phyloP scores from a whole-genome alignment of 1,140 invertebrate genomes.

The Anoplophora glabripennis region DNA sequence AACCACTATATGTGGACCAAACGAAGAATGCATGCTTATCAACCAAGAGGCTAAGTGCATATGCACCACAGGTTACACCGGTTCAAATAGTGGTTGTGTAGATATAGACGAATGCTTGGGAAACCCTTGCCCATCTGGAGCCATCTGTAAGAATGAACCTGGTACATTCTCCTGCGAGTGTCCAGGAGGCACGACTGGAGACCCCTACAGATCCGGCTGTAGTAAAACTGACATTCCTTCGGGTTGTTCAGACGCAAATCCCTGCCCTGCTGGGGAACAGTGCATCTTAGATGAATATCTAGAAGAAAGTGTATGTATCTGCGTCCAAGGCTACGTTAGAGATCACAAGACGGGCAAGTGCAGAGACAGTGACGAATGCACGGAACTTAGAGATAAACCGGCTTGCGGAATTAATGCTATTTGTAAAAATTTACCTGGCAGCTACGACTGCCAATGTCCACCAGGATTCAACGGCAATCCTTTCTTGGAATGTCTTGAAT shows the following conservation, averaged over 20 bases:
- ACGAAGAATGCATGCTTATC: slow-evolving; percentile 84
- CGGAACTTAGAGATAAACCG: slow-evolving; percentile 65
- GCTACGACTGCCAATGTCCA: slow-evolving; percentile 89
- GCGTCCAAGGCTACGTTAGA: slow-evolving; percentile 76
- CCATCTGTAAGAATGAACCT: slow-evolving; percentile 83
- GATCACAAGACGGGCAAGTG: slow-evolving; percentile 71
- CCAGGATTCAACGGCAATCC: slow-evolving; percentile 85
- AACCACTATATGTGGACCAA: slow-evolving; percentile 76
- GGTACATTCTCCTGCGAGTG: slow-evolving; percentile 86
- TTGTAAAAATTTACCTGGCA: slow-evolving; percentile 91
- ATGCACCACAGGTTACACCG: slow-evolving; percentile 75
- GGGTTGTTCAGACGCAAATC: slow-evolving; percentile 67
- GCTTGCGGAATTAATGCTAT: slow-evolving; percentile 83
- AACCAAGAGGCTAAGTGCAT: slow-evolving; percentile 80
- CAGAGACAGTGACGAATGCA: slow-evolving; percentile 86
- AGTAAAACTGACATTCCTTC: slow-evolving; percentile 59
- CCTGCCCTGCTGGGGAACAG: slow-evolving; percentile 79
- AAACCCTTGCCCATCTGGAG: slow-evolving; percentile 75
- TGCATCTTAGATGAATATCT: slow-evolving; percentile 73
- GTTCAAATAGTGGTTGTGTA: slow-evolving; percentile 71
- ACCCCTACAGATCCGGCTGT: slow-evolving; percentile 72
- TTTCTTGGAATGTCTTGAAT: slow-evolving; percentile 79
- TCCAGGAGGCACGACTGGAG: slow-evolving; percentile 68
- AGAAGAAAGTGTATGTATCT: slow-evolving; percentile 80
- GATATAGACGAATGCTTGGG: slow-evolving; percentile 83